A percentile compares a stretch with the other conserved stretches of the same genome.
These are phyloP conservation scores for Hemithea aestivaria DNA, from an alignment of 2,888 invertebrate species.

Conservation along the genomic window DNA sequence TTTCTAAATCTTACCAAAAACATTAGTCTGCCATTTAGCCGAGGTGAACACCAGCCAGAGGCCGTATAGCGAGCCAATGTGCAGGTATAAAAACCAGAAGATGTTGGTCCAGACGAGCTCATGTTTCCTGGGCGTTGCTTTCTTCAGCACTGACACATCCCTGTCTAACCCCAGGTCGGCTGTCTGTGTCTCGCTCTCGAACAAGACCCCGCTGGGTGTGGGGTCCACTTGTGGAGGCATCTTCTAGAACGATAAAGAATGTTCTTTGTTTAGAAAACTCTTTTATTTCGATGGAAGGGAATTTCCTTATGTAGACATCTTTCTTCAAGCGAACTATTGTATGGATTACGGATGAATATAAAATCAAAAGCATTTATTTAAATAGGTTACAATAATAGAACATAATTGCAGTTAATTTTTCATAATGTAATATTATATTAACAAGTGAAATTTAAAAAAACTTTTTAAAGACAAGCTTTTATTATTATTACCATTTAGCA, in stretches of 20 bases:
- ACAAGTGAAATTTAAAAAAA: no score
- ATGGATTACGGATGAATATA: no score
- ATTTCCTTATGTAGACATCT: no score
- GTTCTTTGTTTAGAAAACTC: no score
- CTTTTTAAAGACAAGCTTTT: no score
- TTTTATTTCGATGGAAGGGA: no score
- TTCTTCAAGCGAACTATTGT: no score
- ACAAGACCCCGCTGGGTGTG: constrained; percentile 78
- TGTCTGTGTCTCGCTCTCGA: constrained; percentile 83
- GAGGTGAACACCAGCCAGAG: constrained; percentile 82
- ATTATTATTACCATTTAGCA: no score
- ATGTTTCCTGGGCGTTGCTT: constrained; percentile 69
- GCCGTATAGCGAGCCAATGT: constrained; percentile 83
- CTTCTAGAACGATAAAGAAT: constrained; percentile 30
- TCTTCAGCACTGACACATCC: constrained; percentile 75
- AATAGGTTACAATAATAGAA: constrained; percentile 6
- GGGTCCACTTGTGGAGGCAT: constrained; percentile 80
- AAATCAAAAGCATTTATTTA: not conserved
- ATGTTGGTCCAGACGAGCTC: constrained; percentile 87
- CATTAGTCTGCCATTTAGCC: constrained; percentile 81
- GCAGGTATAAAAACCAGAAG: constrained; percentile 82
- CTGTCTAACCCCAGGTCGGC: constrained; percentile 78
- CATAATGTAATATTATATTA: no score
- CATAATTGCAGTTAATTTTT: no score
- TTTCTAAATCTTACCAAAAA: constrained; percentile 78